phyloP scores from a whole-genome alignment of 2,113 vertebrate species.

The Seriola aureovittata region DNA sequence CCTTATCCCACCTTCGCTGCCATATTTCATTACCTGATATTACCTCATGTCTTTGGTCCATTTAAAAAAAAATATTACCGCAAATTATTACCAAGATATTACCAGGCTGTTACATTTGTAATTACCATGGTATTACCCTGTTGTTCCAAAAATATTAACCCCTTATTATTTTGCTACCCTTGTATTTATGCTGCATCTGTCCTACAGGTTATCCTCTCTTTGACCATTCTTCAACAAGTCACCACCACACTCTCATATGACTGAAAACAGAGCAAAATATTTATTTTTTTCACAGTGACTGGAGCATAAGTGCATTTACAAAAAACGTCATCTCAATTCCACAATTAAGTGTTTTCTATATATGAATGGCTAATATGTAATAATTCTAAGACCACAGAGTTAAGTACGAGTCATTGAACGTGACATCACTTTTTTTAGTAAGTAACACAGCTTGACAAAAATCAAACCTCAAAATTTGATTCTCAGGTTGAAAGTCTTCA shows the following conservation, averaged over 20 bases:
- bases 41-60: too few relatives aligned
- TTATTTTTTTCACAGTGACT: constrained; percentile 15
- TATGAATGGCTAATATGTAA: background rate
- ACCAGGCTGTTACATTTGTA: too few relatives aligned
- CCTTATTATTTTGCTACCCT: too few relatives aligned
- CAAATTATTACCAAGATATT: background rate
- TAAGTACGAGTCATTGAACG: background rate
- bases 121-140: too few relatives aligned
- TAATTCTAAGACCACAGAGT: constrained; percentile 13
- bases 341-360: background rate
- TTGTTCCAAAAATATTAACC: too few relatives aligned
- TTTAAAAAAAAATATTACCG: background rate
- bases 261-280: background rate
- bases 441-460: background rate
- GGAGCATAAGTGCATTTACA: constrained; percentile 9
- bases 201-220: too few relatives aligned
- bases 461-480: background rate
- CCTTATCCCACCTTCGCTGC: too few relatives aligned
- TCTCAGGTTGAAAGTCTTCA: background rate
- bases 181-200: too few relatives aligned
- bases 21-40: too few relatives aligned
- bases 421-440: background rate
- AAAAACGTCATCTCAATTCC: constrained; percentile 1
- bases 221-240: background rate
- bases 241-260: background rate